These are phyloP conservation scores for Halcyon smyrnensis DNA, from an alignment of 2,797 vertebrate genomes.

Conservation along the genomic window DNA sequence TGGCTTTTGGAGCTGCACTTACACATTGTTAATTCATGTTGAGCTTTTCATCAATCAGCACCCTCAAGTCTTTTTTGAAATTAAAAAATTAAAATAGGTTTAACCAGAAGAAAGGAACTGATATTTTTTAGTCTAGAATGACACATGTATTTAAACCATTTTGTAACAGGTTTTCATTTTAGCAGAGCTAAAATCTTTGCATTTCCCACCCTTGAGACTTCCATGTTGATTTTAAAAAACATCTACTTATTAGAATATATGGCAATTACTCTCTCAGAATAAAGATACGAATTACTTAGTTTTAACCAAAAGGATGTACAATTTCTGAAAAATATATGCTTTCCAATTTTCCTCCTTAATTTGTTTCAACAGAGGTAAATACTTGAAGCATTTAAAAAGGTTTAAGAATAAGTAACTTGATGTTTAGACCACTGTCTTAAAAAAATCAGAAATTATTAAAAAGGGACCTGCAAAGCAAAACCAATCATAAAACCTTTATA, in stretches of 20 bases:
- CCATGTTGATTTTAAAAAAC: background rate
- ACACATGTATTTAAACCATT: no score
- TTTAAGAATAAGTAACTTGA: background rate
- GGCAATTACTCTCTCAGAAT: background rate
- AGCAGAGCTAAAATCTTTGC: no score
- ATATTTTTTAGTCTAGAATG: no score
- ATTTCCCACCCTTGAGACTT: background rate
- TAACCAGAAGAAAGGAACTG: no score
- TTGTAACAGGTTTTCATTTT: no score
- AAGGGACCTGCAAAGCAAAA: background rate
- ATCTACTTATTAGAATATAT: background rate
- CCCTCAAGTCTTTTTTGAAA: no score
- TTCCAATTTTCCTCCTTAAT: background rate
- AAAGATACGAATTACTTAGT: background rate
- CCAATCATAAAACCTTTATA: background rate
- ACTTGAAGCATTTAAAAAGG: background rate
- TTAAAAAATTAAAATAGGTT: no score
- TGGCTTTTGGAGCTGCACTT: no score
- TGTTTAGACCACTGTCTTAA: background rate
- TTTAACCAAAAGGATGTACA: background rate
- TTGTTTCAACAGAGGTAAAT: background rate
- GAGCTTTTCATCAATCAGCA: no score
- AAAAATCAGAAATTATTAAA: background rate
- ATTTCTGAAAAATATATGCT: background rate
- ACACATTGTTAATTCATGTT: no score